Base-by-base conservation (phyloP, 2,113 vertebrate genomes). In the Lampris megalopsis region DNA sequence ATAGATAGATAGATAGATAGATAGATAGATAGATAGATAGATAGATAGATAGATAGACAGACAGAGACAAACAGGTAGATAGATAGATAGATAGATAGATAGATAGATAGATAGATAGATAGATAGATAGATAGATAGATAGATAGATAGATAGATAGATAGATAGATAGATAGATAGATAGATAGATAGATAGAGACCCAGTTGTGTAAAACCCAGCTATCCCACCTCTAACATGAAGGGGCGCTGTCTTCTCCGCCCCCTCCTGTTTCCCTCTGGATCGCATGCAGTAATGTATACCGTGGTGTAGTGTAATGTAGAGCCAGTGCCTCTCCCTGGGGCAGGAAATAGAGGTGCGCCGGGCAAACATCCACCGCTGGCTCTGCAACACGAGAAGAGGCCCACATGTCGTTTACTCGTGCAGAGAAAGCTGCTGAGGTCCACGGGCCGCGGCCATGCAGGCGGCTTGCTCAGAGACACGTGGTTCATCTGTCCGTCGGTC, bases 321-420 rank as follows among this genome's bases (percentile, higher is more conserved):
- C 47, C 52, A 59, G 49, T 52, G 70, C 69, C n/a, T 68, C 71
- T 79, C 68, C 65, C 48, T 73, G 53, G 38, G 83, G 43, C 50
- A 73, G 77, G 73, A 86, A 81, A 85, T 79, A 63, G 81, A 82
- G 71, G 69, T 82, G 75, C 81, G 66, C 67, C 42, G 6, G 50
- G 54, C 71, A 86, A 69, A 50, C 54, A 70, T 47, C 63, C 62
- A 59, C 75, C 65, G 66, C 42, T 81, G 71, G 62, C 63, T 71
- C 62, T 62, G 52, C 84, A 85, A 85, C 83, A 68, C 80, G 48
- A 85, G 80, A 88, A 68, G n/a, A 73, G 61, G 75, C 71, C 79
- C 82, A 77, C 85, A 74, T 85, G 89, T 85, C 75, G 63, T 73
- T 71, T 72, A 79, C 65, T 82, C 79, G 73, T 82, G 68, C 71